Evolutionary conservation across 2,113 vertebrate species (phyloP).

Genomic region (Pedetes capensis): DNA sequence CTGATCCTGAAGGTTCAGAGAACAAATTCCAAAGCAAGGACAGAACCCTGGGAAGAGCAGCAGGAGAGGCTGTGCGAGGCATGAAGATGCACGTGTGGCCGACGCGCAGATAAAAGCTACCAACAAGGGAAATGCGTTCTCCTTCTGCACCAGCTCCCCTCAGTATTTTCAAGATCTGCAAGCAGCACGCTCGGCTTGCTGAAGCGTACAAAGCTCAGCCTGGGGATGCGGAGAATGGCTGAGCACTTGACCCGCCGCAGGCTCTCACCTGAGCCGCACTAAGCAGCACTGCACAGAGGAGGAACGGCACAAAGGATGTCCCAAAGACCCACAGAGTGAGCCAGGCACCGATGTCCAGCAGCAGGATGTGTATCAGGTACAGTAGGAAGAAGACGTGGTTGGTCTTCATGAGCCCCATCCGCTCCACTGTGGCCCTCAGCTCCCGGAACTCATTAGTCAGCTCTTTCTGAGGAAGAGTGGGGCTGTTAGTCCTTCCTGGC

Average conservation of each 20-base stretch:
- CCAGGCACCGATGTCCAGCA: constrained; percentile 84
- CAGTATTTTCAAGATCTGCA: background rate
- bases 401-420: constrained; percentile 85
- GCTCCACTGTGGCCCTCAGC: constrained; percentile 82
- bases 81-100: accelerated
- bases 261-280: constrained; percentile 83
- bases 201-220: background rate
- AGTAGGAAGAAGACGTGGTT: constrained; percentile 82
- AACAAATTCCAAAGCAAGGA: background rate
- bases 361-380: constrained; percentile 84
- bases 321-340: constrained; percentile 85
- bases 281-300: constrained; percentile 83
- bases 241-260: background rate
- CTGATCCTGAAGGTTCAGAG: background rate
- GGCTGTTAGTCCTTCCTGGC: background rate
- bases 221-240: background rate
- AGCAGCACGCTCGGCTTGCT: background rate
- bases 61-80: background rate
- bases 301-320: constrained; percentile 81
- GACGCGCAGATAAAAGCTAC: background rate
- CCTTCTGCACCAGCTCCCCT: background rate
- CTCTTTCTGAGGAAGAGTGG: constrained; percentile 74
- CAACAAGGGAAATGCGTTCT: background rate
- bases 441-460: constrained; percentile 85
- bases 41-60: background rate